Conservation (phyloP, 2,888 invertebrate species). For the Hydraecia micacea region DNA sequence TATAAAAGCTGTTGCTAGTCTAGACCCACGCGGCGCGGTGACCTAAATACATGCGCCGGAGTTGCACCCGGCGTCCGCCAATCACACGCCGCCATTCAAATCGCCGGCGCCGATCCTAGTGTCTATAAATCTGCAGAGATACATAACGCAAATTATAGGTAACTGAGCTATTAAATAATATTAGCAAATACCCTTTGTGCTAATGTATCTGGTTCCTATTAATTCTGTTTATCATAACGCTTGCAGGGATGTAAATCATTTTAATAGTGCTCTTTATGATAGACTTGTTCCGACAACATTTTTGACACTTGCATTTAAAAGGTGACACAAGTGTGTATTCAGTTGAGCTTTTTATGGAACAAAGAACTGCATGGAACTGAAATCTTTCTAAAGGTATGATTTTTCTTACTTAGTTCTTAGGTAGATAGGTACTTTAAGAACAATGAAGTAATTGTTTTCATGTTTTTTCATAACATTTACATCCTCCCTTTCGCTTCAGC, state of each 20-base stretch:
- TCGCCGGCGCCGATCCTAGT: conserved; percentile 84
- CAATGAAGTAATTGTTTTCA: neutral
- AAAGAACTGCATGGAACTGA: neutral
- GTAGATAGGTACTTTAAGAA: neutral
- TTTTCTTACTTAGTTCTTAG: neutral
- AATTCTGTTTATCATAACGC: conserved; percentile 56
- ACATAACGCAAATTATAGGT: conserved; percentile 79
- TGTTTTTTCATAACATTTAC: neutral
- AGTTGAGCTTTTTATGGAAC: neutral
- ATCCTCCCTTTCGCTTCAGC: neutral
- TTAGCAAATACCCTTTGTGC: conserved; percentile 81
- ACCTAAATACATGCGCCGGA: conserved; percentile 87
- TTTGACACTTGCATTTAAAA: neutral
- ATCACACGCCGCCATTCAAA: conserved; percentile 85
- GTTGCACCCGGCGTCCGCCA: conserved; percentile 84
- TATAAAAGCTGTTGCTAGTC: conserved; percentile 81
- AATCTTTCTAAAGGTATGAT: neutral
- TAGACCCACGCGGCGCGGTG: conserved; percentile 86
- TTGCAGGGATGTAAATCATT: conserved; percentile 51
- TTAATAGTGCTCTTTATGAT: conserved; percentile 2
- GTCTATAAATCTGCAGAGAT: conserved; percentile 80
- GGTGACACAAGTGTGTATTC: neutral
- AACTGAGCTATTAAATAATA: conserved; percentile 80
- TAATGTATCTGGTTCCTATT: conserved; percentile 65
- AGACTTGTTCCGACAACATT: conserved; percentile 2